Conservation (phyloP, 2,113 vertebrate genomes). For the Thinocorus orbignyianus region DNA sequence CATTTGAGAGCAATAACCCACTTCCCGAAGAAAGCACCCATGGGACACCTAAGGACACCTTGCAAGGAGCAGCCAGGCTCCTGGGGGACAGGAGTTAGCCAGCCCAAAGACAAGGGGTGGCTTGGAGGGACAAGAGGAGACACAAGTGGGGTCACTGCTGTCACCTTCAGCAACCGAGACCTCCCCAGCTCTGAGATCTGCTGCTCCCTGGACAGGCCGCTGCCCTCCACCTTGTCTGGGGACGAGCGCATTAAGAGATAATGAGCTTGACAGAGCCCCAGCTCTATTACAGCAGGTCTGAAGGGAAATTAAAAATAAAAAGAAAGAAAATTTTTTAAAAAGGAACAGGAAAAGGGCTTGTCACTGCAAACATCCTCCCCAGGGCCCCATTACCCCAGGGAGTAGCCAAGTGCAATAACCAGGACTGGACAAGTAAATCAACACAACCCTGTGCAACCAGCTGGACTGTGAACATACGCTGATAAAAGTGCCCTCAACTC, state of each 20-base stretch:
- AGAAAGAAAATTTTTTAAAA: not conserved
- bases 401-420: not conserved
- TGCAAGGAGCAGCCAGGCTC: not conserved
- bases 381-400: not conserved
- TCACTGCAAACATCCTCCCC: not conserved
- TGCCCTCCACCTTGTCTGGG: accelerated
- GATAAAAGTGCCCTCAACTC: not conserved
- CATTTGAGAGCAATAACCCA: not conserved
- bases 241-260: accelerated
- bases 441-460: not conserved
- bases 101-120: not conserved
- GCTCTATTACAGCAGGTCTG: not conserved
- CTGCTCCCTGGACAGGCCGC: accelerated
- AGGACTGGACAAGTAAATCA: not conserved
- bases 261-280: accelerated
- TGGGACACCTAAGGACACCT: not conserved
- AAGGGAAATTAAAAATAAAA: too few relatives aligned
- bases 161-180: accelerated
- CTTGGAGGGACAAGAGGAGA: not conserved
- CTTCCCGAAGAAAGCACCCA: not conserved
- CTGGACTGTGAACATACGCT: not conserved
- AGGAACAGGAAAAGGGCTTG: not conserved
- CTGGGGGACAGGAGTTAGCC: not conserved
- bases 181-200: not conserved
- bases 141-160: accelerated